These are phyloP conservation scores for Capreolus pygargus DNA, from an alignment of 2,113 vertebrate genomes.

Conservation along the genomic window DNA sequence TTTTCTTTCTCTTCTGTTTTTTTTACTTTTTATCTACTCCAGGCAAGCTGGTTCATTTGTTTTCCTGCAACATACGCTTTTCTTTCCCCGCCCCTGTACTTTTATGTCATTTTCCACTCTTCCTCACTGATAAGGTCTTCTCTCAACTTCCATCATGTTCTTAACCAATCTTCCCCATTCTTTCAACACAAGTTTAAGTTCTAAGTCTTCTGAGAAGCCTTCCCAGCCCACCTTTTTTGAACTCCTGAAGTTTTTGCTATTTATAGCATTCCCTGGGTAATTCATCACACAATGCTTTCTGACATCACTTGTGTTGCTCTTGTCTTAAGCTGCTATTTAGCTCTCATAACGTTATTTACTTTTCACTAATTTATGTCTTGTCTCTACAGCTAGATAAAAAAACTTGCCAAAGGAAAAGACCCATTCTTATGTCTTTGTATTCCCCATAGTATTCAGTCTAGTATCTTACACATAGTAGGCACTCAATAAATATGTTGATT, in stretches of 20 bases:
- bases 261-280: background rate
- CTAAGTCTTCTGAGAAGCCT: background rate
- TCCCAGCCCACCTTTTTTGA: background rate
- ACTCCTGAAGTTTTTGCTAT: background rate
- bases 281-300: background rate
- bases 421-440: slow-evolving; percentile 14
- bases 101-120: background rate
- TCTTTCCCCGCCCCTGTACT: background rate
- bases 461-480: background rate
- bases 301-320: background rate
- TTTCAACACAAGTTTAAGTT: background rate
- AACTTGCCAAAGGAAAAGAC: slow-evolving; percentile 20
- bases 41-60: background rate
- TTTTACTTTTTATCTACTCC: background rate
- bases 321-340: slow-evolving; percentile 34
- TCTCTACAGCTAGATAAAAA: slow-evolving; percentile 30
- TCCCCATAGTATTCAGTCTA: background rate
- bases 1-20: background rate
- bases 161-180: background rate
- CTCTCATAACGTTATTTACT: slow-evolving; percentile 42
- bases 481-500: slow-evolving; percentile 8
- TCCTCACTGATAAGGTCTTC: background rate
- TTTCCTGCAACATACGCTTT: background rate
- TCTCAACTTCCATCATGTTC: background rate
- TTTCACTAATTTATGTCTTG: slow-evolving; percentile 36